Evolutionary conservation across 2,113 vertebrate genomes (phyloP), one percentile per base, ranked within the genome.

Genomic region (Vicugna pacos): DNA sequence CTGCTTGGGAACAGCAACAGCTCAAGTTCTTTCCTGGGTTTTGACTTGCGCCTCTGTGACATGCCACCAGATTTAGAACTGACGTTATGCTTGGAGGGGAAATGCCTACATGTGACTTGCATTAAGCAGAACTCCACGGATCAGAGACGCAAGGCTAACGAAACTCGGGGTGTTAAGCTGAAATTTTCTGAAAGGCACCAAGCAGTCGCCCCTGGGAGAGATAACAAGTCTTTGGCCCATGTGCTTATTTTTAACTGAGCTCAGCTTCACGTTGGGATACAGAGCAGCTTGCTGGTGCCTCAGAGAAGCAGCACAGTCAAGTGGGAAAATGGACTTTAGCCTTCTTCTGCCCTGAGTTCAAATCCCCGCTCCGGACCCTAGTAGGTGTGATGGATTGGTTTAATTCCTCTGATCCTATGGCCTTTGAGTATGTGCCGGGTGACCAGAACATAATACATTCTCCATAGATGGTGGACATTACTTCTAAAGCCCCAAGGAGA

Each of bases 21-120:
- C 22, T 91, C 77, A 54, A 70, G 73, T 60, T 93, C 54, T 82
- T 94, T 38, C 32, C 87, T 90, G 84, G 92, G 85, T 73, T 95
- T 95, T 89, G 62, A 82, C 81, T 93, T 89, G 95, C 64, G 75
- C 92, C 92, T 94, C 67, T 95, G 42, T 95, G 92, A 97, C 94
- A 94, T 46, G 89, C 56, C 92, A 73, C 90, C 96, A 96, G 83
- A 96, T 97, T 95, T 95, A 96, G 92, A 95, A 86, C 70, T 88
- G 94, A 79, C 5, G 2, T 96, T 94, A 82, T 79, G 87, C 81
- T 85, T 85, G 84, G 84, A 96, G 81, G 69, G 76, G 81, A 95
- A 92, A 85, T 96, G 73, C 48, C 87, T 80, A 90, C 88, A 58
- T 90, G 90, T 95, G 95, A 92, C 80, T 95, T 87, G 84, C 84